Evolutionary conservation across 2,888 invertebrate genomes (phyloP).

Genomic region (Drosophila prostipennis): DNA sequence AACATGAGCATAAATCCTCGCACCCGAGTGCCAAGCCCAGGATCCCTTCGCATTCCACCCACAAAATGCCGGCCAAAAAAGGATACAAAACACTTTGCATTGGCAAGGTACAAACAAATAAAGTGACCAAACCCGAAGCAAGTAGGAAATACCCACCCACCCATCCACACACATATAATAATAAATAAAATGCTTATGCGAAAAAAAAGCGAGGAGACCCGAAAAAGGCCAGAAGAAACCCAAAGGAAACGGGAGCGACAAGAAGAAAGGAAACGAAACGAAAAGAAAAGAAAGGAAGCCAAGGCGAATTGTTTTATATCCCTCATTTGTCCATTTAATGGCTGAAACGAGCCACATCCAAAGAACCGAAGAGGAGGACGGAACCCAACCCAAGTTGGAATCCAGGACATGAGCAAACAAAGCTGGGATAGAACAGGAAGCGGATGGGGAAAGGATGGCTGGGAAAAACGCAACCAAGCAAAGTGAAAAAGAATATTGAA

Average conservation of each 20-base stretch:
- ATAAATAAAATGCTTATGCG: slow-evolving; percentile 75
- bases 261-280: slow-evolving; percentile 50
- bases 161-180: slow-evolving; percentile 63
- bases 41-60: slow-evolving; percentile 3
- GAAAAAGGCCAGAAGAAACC: slow-evolving; percentile 30
- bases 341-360: slow-evolving; percentile 76
- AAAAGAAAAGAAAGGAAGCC: slow-evolving; percentile 76
- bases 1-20: slow-evolving; percentile 71
- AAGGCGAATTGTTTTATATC: slow-evolving; percentile 83
- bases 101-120: slow-evolving; percentile 69
- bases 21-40: slow-evolving; percentile 65
- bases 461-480: slow-evolving; percentile 76
- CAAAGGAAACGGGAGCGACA: slow-evolving; percentile 46
- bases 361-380: slow-evolving; percentile 24
- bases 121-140: slow-evolving; percentile 72
- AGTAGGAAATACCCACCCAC: slow-evolving; percentile 57
- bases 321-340: slow-evolving; percentile 83
- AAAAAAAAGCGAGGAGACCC: slow-evolving; percentile 35
- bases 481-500: slow-evolving; percentile 81
- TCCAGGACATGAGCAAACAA: slow-evolving; percentile 49
- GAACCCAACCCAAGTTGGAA: slow-evolving; percentile 37
- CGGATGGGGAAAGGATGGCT: slow-evolving; percentile 52
- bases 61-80: slow-evolving; percentile 48
- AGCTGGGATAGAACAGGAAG: slow-evolving; percentile 39
- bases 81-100: slow-evolving; percentile 72